Evolutionary conservation across 2,888 invertebrate genomes (phyloP).

Genomic region (Plebejus argus): DNA sequence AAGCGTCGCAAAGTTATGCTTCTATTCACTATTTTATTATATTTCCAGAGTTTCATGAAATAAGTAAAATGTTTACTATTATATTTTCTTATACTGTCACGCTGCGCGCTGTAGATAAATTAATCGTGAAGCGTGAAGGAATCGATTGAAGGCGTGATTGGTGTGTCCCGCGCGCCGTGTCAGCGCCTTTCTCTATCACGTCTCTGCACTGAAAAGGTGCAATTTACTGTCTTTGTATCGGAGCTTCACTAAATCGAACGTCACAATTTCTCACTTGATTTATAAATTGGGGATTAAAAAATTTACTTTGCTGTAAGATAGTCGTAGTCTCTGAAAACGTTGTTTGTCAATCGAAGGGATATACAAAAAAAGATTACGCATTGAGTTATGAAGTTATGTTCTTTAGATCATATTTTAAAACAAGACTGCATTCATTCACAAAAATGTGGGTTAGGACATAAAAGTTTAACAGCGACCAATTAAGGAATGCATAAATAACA

Average conservation of each 20-base stretch:
- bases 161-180: constrained; percentile 24
- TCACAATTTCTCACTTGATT: background rate
- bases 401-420: no score
- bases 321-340: no score
- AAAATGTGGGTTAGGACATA: no score
- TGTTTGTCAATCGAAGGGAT: no score
- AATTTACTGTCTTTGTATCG: constrained; percentile 32
- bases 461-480: no score
- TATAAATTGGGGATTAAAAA: constrained; percentile 18
- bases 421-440: no score
- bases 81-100: constrained; percentile 16
- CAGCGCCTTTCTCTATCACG: constrained; percentile 31
- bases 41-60: background rate
- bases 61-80: background rate
- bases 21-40: background rate
- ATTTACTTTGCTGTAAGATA: background rate
- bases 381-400: no score
- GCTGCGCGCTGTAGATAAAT: constrained; percentile 24
- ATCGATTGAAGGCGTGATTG: constrained; percentile 32
- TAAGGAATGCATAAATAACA: no score
- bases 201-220: constrained; percentile 18
- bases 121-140: constrained; percentile 28
- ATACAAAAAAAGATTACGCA: no score
- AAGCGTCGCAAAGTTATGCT: background rate
- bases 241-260: constrained; percentile 3